These are phyloP conservation scores for Montipora capricornis DNA, from an alignment of 64 coral and sea anemone species.

Conservation along the genomic window DNA sequence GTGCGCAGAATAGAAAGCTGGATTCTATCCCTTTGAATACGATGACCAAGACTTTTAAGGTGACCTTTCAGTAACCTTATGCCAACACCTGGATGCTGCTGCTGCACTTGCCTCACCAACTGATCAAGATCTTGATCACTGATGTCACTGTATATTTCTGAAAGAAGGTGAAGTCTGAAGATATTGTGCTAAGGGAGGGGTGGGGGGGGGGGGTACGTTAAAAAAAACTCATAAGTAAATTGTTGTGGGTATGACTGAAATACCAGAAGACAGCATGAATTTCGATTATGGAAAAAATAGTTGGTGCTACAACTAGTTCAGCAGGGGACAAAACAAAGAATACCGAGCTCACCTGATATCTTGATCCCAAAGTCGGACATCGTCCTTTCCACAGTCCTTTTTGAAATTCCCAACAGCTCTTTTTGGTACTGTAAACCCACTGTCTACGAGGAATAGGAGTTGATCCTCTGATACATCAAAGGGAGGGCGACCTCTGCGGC, in stretches of 20 bases:
- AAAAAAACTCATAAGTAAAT: conserved; percentile 4
- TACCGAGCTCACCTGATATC: conserved; percentile 48
- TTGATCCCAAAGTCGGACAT: conserved; percentile 49
- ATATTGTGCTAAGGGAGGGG: neutral
- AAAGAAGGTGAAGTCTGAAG: neutral
- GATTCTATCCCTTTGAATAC: conserved; percentile 3
- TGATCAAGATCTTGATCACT: too few relatives aligned
- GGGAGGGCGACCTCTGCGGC: conserved; percentile 44
- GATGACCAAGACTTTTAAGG: conserved; percentile 3
- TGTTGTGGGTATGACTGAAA: neutral
- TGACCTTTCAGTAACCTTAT: conserved; percentile 59
- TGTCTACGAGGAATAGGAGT: conserved; percentile 36
- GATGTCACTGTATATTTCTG: conserved; percentile 11
- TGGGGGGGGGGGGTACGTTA: neutral
- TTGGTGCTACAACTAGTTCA: neutral
- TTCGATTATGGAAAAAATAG: conserved; percentile 19
- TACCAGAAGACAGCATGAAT: neutral
- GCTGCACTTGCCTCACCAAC: too few relatives aligned
- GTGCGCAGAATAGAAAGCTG: neutral
- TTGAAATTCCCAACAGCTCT: conserved; percentile 44
- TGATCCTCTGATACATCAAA: conserved; percentile 51
- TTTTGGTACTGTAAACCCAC: conserved; percentile 50
- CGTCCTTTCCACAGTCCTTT: conserved; percentile 54
- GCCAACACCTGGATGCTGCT: conserved; percentile 37
- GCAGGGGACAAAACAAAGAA: conserved; percentile 9